These are phyloP conservation scores for Anguilla anguilla DNA, from an alignment of 2,797 vertebrate species.

Conservation along the genomic window DNA sequence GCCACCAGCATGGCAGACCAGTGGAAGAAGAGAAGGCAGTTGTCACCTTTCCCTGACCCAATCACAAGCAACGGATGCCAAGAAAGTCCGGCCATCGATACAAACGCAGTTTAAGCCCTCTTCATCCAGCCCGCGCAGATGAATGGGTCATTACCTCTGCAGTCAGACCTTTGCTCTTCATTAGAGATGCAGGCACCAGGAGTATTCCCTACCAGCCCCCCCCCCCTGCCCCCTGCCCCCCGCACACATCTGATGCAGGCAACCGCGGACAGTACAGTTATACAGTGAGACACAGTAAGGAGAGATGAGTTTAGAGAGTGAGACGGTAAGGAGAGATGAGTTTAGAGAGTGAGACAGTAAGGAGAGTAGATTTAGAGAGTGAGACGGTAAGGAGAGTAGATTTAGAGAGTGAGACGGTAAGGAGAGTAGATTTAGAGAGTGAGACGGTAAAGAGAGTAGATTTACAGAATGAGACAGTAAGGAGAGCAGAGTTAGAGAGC, in stretches of 20 bases:
- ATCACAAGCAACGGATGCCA: not conserved
- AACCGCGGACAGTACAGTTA: not conserved
- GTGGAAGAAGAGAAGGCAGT: not conserved
- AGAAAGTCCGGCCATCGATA: not conserved
- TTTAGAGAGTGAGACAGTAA: not conserved
- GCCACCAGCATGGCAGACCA: not conserved
- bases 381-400: too few relatives aligned
- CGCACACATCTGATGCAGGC: not conserved
- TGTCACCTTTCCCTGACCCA: not conserved
- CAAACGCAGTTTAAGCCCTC: constrained; percentile 1
- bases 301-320: not conserved
- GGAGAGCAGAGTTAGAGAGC: too few relatives aligned
- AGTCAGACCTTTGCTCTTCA: constrained; percentile 2
- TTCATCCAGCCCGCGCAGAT: not conserved
- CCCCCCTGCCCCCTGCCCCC: too few relatives aligned
- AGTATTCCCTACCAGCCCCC: not conserved
- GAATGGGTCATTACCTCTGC: not conserved
- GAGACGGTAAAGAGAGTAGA: not conserved
- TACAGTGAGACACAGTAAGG: not conserved
- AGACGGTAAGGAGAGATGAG: too few relatives aligned
- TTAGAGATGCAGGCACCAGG: not conserved
- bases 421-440: not conserved
- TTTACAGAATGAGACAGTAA: not conserved
- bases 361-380: too few relatives aligned
- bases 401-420: not conserved